These are phyloP conservation scores for Enteromius treurensis DNA, from an alignment of 2,797 vertebrate species.

Conservation along the genomic window DNA sequence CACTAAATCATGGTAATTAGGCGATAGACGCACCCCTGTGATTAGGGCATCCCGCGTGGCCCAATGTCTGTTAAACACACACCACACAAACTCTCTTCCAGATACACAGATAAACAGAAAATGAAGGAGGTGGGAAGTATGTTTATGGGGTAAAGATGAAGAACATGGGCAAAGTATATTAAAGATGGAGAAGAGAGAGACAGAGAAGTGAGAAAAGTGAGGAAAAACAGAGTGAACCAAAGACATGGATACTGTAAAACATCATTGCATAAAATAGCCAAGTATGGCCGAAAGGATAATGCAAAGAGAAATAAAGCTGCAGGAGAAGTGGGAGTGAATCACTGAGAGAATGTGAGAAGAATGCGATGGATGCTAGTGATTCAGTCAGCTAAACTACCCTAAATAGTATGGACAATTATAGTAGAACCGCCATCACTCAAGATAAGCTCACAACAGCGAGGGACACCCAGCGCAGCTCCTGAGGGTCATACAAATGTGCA, in stretches of 20 bases:
- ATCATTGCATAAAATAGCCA: neutral
- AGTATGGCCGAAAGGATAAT: neutral
- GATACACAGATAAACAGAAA: conserved; percentile 49
- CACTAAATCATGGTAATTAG: conserved; percentile 65
- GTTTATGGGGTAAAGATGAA: conserved; percentile 37
- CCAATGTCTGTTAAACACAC: conserved; percentile 51
- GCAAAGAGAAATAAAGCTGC: neutral
- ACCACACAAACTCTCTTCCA: conserved; percentile 36
- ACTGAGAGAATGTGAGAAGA: neutral
- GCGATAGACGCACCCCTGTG: conserved; percentile 58
- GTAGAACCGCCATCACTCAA: neutral
- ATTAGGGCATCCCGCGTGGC: conserved; percentile 58
- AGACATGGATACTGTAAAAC: neutral
- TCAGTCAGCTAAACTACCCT: conserved; percentile 6
- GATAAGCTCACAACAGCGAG: conserved; percentile 11
- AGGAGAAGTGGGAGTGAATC: neutral
- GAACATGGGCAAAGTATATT: conserved; percentile 26
- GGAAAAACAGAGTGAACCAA: neutral
- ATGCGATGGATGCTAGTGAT: conserved; percentile 1
- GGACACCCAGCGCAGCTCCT: conserved; percentile 10
- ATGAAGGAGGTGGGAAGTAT: conserved; percentile 70
- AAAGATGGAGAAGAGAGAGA: conserved; percentile 32
- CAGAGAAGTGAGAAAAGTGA: conserved; percentile 20
- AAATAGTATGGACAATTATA: conserved; percentile 12
- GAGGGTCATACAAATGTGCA: neutral